These are phyloP conservation scores for Drosophila lacteicornis DNA, from an alignment of 1,140 invertebrate genomes.

Conservation along the genomic window DNA sequence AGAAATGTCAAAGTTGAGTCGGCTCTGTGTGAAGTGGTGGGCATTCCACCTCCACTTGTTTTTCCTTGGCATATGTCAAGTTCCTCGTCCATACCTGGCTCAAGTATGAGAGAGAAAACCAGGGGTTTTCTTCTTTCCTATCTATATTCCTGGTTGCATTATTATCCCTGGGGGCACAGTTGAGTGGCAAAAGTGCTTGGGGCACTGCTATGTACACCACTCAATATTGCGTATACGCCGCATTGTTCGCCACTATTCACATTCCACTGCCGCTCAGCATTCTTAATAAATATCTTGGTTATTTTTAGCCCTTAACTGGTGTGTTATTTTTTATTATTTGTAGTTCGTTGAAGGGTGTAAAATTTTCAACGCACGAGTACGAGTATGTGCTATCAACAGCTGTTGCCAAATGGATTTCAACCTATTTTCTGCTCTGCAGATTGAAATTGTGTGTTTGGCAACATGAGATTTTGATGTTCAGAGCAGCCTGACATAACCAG, in stretches of 20 bases:
- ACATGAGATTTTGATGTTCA: slow-evolving; percentile 65
- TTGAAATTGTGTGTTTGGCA: slow-evolving; percentile 45
- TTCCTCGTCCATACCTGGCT: slow-evolving; percentile 25
- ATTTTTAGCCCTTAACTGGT: slow-evolving; percentile 33
- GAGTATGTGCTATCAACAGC: slow-evolving; percentile 37
- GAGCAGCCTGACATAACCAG: slow-evolving; percentile 43
- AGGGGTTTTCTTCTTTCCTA: slow-evolving; percentile 13
- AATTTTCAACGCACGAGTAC: slow-evolving; percentile 30
- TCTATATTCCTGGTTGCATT: slow-evolving; percentile 31
- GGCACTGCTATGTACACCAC: slow-evolving; percentile 11
- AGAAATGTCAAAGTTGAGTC: slow-evolving; percentile 69
- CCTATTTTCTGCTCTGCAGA: slow-evolving; percentile 14
- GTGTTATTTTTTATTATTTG: slow-evolving; percentile 20
- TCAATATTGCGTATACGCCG: slow-evolving; percentile 62
- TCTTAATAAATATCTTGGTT: slow-evolving; percentile 42
- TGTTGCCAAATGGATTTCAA: slow-evolving; percentile 33
- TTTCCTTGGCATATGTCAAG: slow-evolving; percentile 39
- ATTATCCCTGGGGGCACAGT: slow-evolving; percentile 15
- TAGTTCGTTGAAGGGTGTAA: slow-evolving; percentile 43
- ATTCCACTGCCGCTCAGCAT: slow-evolving; percentile 4
- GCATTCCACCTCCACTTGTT: slow-evolving; percentile 38
- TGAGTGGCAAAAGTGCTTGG: slow-evolving; percentile 29
- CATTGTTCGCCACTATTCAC: slow-evolving; percentile 40
- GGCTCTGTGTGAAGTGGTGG: slow-evolving; percentile 37
- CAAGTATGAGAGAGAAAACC: slow-evolving; percentile 14